Percentiles rank a stretch among this genome's conserved stretches.
Evolutionary conservation across 2,113 vertebrate species (phyloP).

Genomic region (Balaenoptera acutorostrata): DNA sequence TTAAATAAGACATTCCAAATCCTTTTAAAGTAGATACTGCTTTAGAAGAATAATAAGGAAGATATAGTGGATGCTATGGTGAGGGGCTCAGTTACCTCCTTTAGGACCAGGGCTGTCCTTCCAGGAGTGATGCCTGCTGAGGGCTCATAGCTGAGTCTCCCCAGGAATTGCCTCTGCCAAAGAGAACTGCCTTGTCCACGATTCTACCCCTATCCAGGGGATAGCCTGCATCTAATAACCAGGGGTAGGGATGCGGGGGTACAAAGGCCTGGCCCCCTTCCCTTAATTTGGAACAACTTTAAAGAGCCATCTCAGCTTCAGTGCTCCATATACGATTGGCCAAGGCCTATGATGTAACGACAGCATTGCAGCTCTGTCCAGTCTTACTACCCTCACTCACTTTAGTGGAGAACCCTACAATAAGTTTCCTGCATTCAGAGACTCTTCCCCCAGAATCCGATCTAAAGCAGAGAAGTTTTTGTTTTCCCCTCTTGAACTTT

Average conservation of each 20-base stretch:
- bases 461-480: background rate
- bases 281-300: background rate
- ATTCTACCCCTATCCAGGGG: background rate
- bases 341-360: accelerated
- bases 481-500: background rate
- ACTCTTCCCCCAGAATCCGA: background rate
- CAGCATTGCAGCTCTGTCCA: background rate
- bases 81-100: background rate
- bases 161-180: background rate
- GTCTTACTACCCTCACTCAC: background rate
- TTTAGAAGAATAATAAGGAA: background rate
- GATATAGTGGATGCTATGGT: background rate
- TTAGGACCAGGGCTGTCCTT: background rate
- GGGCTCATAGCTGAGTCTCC: background rate
- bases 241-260: background rate
- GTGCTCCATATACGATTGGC: background rate
- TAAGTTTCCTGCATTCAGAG: background rate
- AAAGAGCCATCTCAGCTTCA: background rate
- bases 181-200: background rate
- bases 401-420: background rate
- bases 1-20: background rate
- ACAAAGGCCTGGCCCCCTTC: background rate
- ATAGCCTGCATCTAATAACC: background rate
- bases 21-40: background rate
- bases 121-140: background rate